Evolutionary conservation across 2,888 invertebrate species (phyloP).

Genomic region (Stenolophus ochropezus): DNA sequence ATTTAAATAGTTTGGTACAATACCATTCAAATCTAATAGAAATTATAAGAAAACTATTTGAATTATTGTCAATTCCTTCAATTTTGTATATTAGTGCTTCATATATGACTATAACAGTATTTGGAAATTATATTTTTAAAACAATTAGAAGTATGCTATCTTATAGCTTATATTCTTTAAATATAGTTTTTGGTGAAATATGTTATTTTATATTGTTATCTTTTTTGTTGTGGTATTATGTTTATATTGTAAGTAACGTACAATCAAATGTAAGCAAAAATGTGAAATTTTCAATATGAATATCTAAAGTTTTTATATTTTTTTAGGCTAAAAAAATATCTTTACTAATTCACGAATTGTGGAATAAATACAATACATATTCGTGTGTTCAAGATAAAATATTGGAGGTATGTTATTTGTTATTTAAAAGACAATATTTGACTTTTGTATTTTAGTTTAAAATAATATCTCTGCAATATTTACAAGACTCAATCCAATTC

Average conservation of each 20-base stretch:
- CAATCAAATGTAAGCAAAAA: background rate
- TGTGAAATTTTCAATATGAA: too few species aligned
- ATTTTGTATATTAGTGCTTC: background rate
- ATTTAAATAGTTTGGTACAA: background rate
- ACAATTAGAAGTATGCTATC: background rate
- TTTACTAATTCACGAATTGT: conserved; percentile 15
- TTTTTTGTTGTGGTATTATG: background rate
- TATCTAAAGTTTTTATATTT: background rate
- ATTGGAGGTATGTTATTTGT: background rate
- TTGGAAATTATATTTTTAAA: conserved; percentile 10
- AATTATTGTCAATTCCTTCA: background rate
- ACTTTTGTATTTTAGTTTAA: conserved; percentile 11
- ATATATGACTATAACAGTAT: background rate
- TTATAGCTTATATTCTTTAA: background rate
- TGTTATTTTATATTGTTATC: background rate
- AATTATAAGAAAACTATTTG: background rate
- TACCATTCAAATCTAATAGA: background rate
- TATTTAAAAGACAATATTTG: too few species aligned
- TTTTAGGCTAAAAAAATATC: conserved; percentile 13
- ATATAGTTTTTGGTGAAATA: background rate
- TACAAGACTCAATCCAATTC: background rate
- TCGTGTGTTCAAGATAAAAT: background rate
- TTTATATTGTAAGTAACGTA: conserved; percentile 1
- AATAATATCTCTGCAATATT: conserved; percentile 10
- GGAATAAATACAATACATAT: conserved; percentile 4